phyloP scores from a whole-genome alignment of 2,113 vertebrate species.

The Pelecanoides urinatrix region DNA sequence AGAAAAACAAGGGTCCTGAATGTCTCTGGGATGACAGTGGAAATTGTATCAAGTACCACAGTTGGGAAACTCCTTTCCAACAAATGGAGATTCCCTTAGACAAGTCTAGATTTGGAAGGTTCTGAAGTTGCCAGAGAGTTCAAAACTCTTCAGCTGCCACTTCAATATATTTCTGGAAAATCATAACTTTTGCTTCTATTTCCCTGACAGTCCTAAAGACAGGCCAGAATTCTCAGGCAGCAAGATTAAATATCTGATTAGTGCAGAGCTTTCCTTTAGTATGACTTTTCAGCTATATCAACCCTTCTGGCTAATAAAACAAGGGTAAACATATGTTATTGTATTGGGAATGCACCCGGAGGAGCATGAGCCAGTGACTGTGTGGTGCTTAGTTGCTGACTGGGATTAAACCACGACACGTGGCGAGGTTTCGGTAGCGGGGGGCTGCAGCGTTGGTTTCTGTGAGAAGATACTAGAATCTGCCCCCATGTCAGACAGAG shows the following conservation, averaged over 20 bases:
- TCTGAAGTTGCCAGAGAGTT: not conserved
- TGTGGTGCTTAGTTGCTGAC: no score
- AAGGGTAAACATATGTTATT: not conserved
- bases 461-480: not conserved
- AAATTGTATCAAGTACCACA: not conserved
- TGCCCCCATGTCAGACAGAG: not conserved
- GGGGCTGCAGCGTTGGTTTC: fast-evolving
- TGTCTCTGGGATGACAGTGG: not conserved
- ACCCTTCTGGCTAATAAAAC: not conserved
- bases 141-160: not conserved
- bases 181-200: not conserved
- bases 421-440: not conserved
- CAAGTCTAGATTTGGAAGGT: not conserved
- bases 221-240: not conserved
- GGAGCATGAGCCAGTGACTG: no score
- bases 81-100: not conserved
- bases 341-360: not conserved
- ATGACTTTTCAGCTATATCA: not conserved
- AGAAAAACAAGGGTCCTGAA: not conserved
- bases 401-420: no score
- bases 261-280: not conserved
- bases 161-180: not conserved
- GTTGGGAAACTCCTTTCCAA: not conserved
- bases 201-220: not conserved
- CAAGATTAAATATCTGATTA: not conserved